Percentiles rank a stretch among this genome's conserved stretches.
Evolutionary conservation across 2,113 vertebrate species (phyloP).

Genomic region (Hydrochoerus hydrochaeris): DNA sequence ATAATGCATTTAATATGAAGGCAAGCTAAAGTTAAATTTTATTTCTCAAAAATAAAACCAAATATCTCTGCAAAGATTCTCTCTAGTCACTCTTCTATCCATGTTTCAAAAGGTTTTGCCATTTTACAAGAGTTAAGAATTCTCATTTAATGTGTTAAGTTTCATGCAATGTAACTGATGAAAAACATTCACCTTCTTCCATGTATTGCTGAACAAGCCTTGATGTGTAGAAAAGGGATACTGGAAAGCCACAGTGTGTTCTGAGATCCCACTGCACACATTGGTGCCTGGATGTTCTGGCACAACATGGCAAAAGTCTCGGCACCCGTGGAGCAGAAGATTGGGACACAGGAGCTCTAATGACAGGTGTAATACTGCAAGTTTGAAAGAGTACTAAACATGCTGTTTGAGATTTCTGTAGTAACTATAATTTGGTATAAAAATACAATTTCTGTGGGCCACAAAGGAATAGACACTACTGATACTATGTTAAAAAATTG

Average conservation of each 20-base stretch:
- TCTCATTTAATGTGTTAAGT: background rate
- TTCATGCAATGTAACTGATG: background rate
- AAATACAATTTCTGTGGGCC: background rate
- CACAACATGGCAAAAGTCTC: accelerated
- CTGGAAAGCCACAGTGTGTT: background rate
- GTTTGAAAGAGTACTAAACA: background rate
- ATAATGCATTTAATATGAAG: background rate
- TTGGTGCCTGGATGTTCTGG: background rate
- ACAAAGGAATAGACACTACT: background rate
- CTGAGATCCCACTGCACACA: background rate
- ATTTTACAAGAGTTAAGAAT: background rate
- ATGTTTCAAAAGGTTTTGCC: background rate
- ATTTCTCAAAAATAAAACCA: constrained; percentile 13
- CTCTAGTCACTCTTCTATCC: background rate
- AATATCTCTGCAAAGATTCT: background rate
- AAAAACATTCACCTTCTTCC: background rate
- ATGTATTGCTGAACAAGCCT: background rate
- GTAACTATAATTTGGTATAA: background rate
- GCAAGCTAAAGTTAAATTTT: constrained; percentile 17
- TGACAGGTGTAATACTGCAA: background rate
- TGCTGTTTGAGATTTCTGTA: background rate
- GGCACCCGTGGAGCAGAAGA: no score
- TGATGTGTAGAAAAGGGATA: background rate
- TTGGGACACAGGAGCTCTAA: background rate
- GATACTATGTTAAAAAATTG: background rate